Evolutionary conservation across 2,113 vertebrate species (phyloP).

Genomic region (Xenopus laevis): DNA sequence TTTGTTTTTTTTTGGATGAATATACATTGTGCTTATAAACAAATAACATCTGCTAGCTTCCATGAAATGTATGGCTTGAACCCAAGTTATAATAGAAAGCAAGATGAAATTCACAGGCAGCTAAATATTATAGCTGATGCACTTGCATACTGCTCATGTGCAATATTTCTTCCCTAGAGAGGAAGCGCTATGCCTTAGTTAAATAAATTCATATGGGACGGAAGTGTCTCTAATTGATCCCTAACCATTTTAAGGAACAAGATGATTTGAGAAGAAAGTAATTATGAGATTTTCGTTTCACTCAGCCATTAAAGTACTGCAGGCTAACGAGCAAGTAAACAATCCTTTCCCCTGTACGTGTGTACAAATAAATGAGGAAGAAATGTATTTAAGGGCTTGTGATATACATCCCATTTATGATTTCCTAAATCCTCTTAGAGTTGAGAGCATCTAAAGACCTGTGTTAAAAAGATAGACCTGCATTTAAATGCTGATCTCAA

Average conservation of each 20-base stretch:
- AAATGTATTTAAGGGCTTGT: constrained; percentile 49
- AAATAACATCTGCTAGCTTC: constrained; percentile 39
- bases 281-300: constrained; percentile 48
- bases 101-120: constrained; percentile 38
- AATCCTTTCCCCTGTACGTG: constrained; percentile 4
- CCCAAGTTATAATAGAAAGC: constrained; percentile 24
- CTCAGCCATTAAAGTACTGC: constrained; percentile 22
- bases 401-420: constrained; percentile 52
- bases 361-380: constrained; percentile 38
- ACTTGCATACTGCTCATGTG: constrained; percentile 27
- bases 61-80: constrained; percentile 22
- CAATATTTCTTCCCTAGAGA: constrained; percentile 55
- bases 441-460: constrained; percentile 59
- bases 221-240: constrained; percentile 61
- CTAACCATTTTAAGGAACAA: constrained; percentile 53
- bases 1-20: constrained; percentile 14
- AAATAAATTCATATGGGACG: constrained; percentile 53
- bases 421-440: constrained; percentile 56
- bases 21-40: constrained; percentile 20
- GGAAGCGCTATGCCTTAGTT: constrained; percentile 45
- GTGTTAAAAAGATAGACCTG: constrained; percentile 65
- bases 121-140: constrained; percentile 45
- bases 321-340: not conserved
- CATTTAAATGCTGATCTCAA: constrained; percentile 75
- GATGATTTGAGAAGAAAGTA: constrained; percentile 47